Evolutionary conservation across 1,140 invertebrate species (phyloP), one percentile per base, ranked within the genome.

Genomic region (Leptonema lineaticorne): DNA sequence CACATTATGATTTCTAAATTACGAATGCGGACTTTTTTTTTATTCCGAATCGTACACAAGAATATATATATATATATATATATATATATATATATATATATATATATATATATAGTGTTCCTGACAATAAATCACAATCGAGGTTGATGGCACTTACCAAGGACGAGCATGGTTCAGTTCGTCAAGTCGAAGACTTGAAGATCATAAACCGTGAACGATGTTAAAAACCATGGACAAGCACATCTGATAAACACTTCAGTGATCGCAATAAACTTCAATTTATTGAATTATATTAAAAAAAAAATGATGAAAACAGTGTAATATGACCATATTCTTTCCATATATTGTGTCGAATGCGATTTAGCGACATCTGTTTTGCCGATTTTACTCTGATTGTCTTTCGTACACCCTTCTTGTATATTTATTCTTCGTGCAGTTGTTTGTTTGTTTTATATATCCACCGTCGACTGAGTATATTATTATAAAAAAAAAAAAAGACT

Each of bases 201-300:
- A 53, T 26, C 50, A 53, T 24, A 22, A 53, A 53, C 18, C 50
- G 50, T 53, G 50, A 53, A 53, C 20, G 50, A 53, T 53, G 50
- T 26, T 53, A 24, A 26, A 50, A 46, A 48, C 20, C 22, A 48
- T 24, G n/a, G 14, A 16, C n/a, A 9, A 20, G 46, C 50, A 24
- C 24, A 26, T n/a, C 4, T 2, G 14, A 45, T 45, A 45, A 45
- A 45, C 11, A 14, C 3, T 16, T 6, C 37, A 7, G 16, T 6
- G 14, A 45, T n/a, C 14, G 4, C 37, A 45, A 45, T 16, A 3
- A 45, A n/a, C 16, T n/a, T n/a, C 11, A 45, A 14, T 33, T 33
- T 33, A 33, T 33, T 5, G 30, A 33, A 33, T 33, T 33, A 45
- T n/a, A 45, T 45, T 16, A 16, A 33, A 6, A 33, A 33, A 33